Conservation (phyloP, 2,888 invertebrate genomes). For the Orchesella flavescens region DNA sequence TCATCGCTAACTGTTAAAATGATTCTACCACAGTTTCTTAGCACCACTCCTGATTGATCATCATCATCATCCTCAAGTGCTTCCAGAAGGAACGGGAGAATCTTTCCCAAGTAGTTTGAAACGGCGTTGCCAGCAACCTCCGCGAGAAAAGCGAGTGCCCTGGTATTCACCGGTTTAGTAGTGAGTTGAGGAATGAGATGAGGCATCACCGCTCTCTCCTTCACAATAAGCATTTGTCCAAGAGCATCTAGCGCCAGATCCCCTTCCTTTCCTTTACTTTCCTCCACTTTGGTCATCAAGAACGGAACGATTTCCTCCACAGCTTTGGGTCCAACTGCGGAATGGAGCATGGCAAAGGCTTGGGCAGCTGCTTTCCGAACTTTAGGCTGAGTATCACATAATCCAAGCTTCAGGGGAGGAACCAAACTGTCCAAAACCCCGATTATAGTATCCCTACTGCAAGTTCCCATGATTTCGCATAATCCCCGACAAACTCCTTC, state of each 20-base stretch:
- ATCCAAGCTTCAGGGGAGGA: constrained; percentile 93
- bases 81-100: constrained; percentile 89
- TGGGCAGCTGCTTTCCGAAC: constrained; percentile 94
- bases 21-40: constrained; percentile 94
- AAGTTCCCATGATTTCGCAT: constrained; percentile 97
- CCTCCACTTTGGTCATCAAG: constrained; percentile 84
- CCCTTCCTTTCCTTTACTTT: constrained; percentile 84
- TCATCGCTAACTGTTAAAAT: constrained; percentile 92
- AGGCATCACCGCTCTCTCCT: constrained; percentile 94
- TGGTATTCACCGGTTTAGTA: constrained; percentile 90
- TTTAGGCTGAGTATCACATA: constrained; percentile 94
- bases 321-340: constrained; percentile 92
- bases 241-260: constrained; percentile 96
- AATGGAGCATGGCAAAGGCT: constrained; percentile 96
- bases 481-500: constrained; percentile 99
- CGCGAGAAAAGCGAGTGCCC: constrained; percentile 93
- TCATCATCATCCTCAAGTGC: constrained; percentile 78
- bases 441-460: constrained; percentile 93
- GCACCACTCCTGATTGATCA: too few species aligned
- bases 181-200: constrained; percentile 96
- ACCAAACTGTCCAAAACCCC: constrained; percentile 90
- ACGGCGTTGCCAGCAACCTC: constrained; percentile 95
- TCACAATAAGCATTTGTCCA: constrained; percentile 96
- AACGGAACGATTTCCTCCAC: constrained; percentile 96
- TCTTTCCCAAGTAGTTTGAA: constrained; percentile 90